Evolutionary conservation across 2,888 invertebrate genomes (phyloP).

Genomic region (Ichneumon xanthorius): DNA sequence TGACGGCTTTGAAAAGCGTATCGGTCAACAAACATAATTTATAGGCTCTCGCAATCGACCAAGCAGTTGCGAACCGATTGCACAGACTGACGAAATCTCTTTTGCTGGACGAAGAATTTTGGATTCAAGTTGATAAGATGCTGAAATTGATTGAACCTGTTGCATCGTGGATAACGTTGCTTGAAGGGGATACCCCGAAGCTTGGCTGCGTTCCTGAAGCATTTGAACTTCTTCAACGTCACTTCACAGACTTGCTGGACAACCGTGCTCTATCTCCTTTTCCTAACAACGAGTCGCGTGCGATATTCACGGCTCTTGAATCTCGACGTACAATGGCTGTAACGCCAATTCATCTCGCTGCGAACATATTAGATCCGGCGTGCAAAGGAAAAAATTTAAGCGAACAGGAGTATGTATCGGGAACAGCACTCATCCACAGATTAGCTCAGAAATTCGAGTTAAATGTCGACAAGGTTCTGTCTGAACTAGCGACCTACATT

Average conservation of each 20-base stretch:
- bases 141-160: conserved; percentile 47
- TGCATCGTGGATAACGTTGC: conserved; percentile 34
- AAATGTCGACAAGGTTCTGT: background rate
- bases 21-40: conserved; percentile 52
- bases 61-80: conserved; percentile 21
- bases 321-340: conserved; percentile 38
- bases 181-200: conserved; percentile 19
- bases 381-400: background rate
- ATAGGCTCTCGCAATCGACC: no score
- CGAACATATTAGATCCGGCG: conserved; percentile 3
- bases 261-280: conserved; percentile 44
- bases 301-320: conserved; percentile 64
- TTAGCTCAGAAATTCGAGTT: conserved; percentile 6
- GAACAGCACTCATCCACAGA: background rate
- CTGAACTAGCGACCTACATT: conserved; percentile 29
- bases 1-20: conserved; percentile 51
- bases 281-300: conserved; percentile 49
- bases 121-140: conserved; percentile 18
- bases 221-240: conserved; percentile 24
- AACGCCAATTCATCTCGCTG: conserved; percentile 1
- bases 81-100: conserved; percentile 28
- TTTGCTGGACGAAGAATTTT: conserved; percentile 44
- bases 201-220: conserved; percentile 32
- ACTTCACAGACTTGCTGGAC: conserved; percentile 46
- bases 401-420: background rate